Base-by-base conservation (phyloP, 2,113 vertebrate species). In the Beaufortia kweichowensis region DNA sequence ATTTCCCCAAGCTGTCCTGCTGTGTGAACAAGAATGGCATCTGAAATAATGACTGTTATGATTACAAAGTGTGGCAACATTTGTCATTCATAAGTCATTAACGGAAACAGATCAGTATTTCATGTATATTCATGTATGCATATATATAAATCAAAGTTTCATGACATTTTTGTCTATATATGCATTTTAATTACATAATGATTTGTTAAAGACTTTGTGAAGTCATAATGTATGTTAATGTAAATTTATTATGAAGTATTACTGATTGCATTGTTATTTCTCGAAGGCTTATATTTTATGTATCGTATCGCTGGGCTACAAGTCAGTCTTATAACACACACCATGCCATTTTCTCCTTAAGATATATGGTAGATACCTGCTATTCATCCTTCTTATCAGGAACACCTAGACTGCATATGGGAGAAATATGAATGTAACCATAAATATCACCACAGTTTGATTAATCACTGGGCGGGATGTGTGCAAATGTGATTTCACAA, bases 401-500 rank as follows among this genome's bases (percentile, higher is more conserved):
- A 43, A 29, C 64, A 66, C 39, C n/a, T n/a, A n/a, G 35, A 68
- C 50, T 53, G 11, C 10, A 59, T 65, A 11, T 66, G 41, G 19
- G 60, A 57, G 28, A 48, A n/a, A n/a, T 65, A 43, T 75, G 56
- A n/a, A 23, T 26, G 55, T 62, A 48, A 17, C n/a, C 29, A 62
- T 80, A 28, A 69, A 68, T 80, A 75, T 69, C 60, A 80, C 53
- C 24, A 80, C 75, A 76, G 78, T 69, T 69, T 75, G 61, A 70
- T 63, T 67, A 57, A 56, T 57, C 24, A 55, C 35, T 39, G 26
- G 46, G 24, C 64, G 56, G 35, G 56, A 62, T 61, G 41, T 74
- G 43, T 62, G 23, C 67, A 53, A 75, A 75, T 39, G 28, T 53
- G 59, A 39, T 78, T 35, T 77, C 21, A 35, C 14, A 23, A 57